Evolutionary conservation across 2,888 invertebrate species (phyloP), one percentile per base, ranked within the genome.

Genomic region (Oasisia sp.): DNA sequence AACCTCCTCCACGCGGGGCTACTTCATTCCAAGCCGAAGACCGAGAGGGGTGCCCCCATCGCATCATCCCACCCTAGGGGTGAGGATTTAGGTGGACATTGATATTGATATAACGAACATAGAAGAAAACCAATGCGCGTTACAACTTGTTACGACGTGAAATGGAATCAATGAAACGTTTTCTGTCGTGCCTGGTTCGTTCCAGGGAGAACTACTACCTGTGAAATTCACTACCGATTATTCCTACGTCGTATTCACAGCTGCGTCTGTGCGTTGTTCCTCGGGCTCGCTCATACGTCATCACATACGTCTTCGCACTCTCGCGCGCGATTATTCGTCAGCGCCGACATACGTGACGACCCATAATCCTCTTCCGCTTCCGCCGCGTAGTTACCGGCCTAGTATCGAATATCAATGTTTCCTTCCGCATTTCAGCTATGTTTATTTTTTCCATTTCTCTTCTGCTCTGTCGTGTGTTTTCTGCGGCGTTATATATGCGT

Each of bases 301-400:
- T 74, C 74, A 27, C 74, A 27, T n/a, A 74, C 74, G 74, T 27
- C 74, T 27, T 27, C 74, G 27, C 74, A 27, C 38, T 38, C 74
- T 7, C 27, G 3, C 74, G 14, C 74, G 27, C 74, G 74, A 74
- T 74, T 27, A 74, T n/a, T 19, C 27, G 74, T n/a, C 74, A 74
- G 7, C n/a, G 74, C 74, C n/a, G n/a, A 27, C 27, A 74, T 19
- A n/a, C 74, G 74, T 74, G 74, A 74, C 74, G 74, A 74, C 74
- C n/a, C 74, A 74, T 74, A 74, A 74, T 74, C 74, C 74, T 74
- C 74, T 74, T 74, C 74, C 74, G 74, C 74, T 74, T 74, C 74
- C 74, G 74, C 74, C 7, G 14, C 74, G 3, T 19, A 74, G 74
- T 74, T 19, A 74, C 74, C 74, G 74, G 74, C 27, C 27, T 74